phyloP scores from a whole-genome alignment of 1,140 invertebrate genomes.

The Zaprionus davidi region DNA sequence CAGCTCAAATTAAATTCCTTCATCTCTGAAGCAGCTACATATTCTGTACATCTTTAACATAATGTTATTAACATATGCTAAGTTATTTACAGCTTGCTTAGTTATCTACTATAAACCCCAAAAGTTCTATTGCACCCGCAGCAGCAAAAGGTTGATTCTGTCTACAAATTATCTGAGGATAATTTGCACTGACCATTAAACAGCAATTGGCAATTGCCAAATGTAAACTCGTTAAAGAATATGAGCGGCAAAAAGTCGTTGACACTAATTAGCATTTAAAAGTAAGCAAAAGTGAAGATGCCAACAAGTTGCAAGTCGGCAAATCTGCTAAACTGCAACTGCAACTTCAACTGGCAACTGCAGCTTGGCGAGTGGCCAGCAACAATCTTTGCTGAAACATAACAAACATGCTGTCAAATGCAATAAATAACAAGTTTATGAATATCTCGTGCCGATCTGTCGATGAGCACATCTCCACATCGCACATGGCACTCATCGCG shows the following conservation, averaged over 20 bases:
- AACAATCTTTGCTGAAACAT: not conserved
- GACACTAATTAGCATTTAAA: conserved; percentile 11
- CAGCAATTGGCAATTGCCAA: conserved; percentile 11
- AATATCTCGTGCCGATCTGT: conserved; percentile 4
- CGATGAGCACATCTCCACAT: conserved; percentile 4
- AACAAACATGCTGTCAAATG: conserved; percentile 10
- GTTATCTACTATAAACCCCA: not conserved
- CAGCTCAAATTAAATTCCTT: no score
- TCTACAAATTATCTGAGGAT: not conserved
- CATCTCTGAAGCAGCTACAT: no score
- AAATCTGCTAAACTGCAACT: not conserved
- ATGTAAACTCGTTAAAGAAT: conserved; percentile 3
- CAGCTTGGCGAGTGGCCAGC: not conserved
- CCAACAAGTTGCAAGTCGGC: not conserved
- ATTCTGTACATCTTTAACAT: no score
- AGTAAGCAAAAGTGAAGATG: conserved; percentile 2
- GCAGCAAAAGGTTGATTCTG: conserved; percentile 10
- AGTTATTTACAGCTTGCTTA: no score
- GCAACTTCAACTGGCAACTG: not conserved
- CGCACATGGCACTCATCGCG: not conserved
- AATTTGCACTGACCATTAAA: not conserved
- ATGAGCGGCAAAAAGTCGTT: conserved; percentile 5
- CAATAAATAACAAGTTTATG: conserved; percentile 12
- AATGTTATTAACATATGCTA: no score
- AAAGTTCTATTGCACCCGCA: conserved; percentile 22